These are phyloP conservation scores for Caerostris darwini DNA, from an alignment of 1,140 invertebrate species.

Conservation along the genomic window DNA sequence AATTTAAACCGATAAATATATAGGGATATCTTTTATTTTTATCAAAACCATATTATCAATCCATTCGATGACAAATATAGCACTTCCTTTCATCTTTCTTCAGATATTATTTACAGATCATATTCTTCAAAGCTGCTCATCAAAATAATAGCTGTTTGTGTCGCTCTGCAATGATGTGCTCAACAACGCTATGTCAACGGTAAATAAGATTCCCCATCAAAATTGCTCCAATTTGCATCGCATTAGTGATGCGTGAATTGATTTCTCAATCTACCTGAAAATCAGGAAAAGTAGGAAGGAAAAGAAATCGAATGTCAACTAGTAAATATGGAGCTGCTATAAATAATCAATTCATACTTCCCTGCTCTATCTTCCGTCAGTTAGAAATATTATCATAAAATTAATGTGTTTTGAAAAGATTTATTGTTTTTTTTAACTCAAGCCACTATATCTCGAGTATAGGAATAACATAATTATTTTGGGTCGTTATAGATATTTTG, in stretches of 20 bases:
- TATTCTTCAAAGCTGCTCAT: not conserved
- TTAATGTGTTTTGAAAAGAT: not conserved
- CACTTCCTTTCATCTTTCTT: no score
- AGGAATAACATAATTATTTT: no score
- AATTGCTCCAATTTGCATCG: not conserved
- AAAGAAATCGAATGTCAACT: not conserved
- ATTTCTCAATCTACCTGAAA: not conserved
- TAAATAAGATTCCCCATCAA: not conserved
- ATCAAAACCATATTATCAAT: no score
- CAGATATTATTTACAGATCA: no score
- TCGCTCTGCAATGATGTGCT: not conserved
- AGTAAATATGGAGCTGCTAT: not conserved
- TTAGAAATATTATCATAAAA: not conserved
- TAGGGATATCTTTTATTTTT: no score
- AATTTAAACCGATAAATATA: no score
- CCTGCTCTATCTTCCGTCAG: not conserved
- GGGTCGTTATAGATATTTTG: no score
- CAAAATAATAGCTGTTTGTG: not conserved
- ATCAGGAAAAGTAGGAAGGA: not conserved
- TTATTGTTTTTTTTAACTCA: not conserved
- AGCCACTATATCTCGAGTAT: not conserved
- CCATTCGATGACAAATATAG: no score
- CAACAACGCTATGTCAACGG: no score
- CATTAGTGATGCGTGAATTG: not conserved
- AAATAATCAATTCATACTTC: not conserved